These are phyloP conservation scores for Lepisosteus oculatus DNA, from an alignment of 2,113 vertebrate species.

Conservation along the genomic window DNA sequence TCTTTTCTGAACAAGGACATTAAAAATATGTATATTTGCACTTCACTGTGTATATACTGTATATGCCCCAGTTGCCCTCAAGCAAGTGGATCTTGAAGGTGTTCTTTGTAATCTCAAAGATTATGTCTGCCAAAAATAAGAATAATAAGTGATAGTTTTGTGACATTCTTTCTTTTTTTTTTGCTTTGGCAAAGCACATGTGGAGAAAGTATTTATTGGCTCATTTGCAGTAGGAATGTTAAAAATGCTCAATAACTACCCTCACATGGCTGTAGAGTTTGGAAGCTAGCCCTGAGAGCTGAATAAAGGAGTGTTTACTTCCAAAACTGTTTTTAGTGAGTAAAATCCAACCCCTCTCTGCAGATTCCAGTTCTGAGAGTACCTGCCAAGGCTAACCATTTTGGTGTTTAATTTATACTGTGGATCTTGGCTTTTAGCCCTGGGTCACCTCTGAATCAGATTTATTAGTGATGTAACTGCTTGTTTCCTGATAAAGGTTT, in stretches of 20 bases:
- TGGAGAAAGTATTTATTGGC: constrained; percentile 89
- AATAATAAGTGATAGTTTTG: constrained; percentile 76
- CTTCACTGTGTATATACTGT: too few species aligned
- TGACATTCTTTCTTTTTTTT: constrained; percentile 51
- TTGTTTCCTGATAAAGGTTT: constrained; percentile 60
- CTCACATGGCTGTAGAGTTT: constrained; percentile 73
- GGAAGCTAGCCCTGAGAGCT: constrained; percentile 62
- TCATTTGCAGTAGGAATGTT: constrained; percentile 89
- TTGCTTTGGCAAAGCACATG: constrained; percentile 79
- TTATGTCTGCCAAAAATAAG: constrained; percentile 68
- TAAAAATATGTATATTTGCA: not conserved
- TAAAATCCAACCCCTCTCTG: constrained; percentile 64
- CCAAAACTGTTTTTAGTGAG: constrained; percentile 67
- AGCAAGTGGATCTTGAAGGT: constrained; percentile 73
- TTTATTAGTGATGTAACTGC: constrained; percentile 71
- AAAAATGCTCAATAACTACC: constrained; percentile 87
- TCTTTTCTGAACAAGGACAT: not conserved
- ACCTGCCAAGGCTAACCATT: constrained; percentile 61
- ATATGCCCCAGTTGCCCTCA: constrained; percentile 25
- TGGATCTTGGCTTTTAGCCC: constrained; percentile 52
- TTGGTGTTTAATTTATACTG: constrained; percentile 71
- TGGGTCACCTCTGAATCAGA: constrained; percentile 58
- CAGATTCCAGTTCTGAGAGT: constrained; percentile 68
- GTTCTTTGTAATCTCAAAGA: constrained; percentile 73
- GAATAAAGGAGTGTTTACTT: constrained; percentile 49